A percentile compares a stretch with the other conserved stretches of the same genome.
phyloP scores from a whole-genome alignment of 2,113 vertebrate species.

The Xenotilapia caudafasciata region DNA sequence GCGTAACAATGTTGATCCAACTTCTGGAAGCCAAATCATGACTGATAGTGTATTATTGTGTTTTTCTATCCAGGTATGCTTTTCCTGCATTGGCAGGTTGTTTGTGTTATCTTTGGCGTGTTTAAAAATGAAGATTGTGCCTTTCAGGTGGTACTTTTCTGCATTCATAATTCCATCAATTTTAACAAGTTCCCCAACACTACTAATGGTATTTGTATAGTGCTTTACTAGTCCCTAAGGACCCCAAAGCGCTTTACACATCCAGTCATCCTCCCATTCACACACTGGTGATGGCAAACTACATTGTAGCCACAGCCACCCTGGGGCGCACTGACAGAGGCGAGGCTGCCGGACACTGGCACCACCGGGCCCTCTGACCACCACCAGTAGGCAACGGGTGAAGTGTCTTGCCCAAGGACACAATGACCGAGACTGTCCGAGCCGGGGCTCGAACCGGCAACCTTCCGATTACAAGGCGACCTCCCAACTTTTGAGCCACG shows the following conservation, averaged over 20 bases:
- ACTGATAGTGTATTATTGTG: background rate
- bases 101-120: background rate
- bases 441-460: rapidly evolving
- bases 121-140: background rate
- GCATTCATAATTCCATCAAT: background rate
- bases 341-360: rapidly evolving
- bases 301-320: background rate
- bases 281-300: background rate
- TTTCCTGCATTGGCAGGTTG: background rate
- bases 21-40: background rate
- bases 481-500: background rate
- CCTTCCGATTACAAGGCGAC: rapidly evolving
- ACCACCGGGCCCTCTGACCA: background rate
- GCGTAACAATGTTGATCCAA: background rate
- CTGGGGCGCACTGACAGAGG: background rate
- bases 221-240: background rate
- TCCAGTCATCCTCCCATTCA: background rate
- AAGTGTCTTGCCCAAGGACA: background rate
- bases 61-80: background rate
- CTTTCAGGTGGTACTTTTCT: background rate
- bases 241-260: background rate
- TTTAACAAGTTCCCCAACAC: background rate
- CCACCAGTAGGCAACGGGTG: background rate
- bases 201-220: background rate
- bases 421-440: rapidly evolving